phyloP scores from a whole-genome alignment of 1,140 invertebrate species.

The Hestina assimilis region DNA sequence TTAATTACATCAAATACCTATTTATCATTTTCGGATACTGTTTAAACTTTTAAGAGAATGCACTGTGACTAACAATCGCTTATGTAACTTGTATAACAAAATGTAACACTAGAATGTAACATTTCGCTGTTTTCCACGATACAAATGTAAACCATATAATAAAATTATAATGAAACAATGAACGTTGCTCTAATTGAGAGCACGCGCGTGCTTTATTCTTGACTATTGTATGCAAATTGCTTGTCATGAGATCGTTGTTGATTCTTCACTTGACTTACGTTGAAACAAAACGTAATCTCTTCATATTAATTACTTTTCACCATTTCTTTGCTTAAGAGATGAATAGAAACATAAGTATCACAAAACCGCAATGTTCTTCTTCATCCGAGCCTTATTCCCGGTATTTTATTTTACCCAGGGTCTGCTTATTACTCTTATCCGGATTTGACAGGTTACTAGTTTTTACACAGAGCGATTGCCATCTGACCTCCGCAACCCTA shows the following conservation, averaged over 20 bases:
- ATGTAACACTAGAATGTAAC: conserved; percentile 21
- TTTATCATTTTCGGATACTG: not conserved
- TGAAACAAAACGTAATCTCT: conserved; percentile 5
- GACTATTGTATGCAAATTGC: conserved; percentile 58
- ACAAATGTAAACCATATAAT: conserved; percentile 26
- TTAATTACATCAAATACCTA: no score
- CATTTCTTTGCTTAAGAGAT: no score
- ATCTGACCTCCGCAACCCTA: no score
- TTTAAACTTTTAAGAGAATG: not conserved
- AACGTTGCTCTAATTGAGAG: conserved; percentile 60
- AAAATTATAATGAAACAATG: conserved; percentile 56
- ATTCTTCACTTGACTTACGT: conserved; percentile 11
- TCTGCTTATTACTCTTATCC: no score
- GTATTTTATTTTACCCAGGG: no score
- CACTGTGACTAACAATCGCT: not conserved
- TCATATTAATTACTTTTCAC: not conserved
- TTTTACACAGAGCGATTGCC: no score
- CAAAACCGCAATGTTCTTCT: no score
- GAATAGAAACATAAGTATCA: no score
- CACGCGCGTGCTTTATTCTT: conserved; percentile 57
- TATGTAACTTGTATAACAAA: conserved; percentile 12
- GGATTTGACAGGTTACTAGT: no score
- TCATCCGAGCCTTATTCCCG: no score
- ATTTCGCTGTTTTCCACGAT: conserved; percentile 1
- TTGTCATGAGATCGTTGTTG: conserved; percentile 21